Conservation (phyloP, 2,888 invertebrate species). For the Epinotia bilunana region DNA sequence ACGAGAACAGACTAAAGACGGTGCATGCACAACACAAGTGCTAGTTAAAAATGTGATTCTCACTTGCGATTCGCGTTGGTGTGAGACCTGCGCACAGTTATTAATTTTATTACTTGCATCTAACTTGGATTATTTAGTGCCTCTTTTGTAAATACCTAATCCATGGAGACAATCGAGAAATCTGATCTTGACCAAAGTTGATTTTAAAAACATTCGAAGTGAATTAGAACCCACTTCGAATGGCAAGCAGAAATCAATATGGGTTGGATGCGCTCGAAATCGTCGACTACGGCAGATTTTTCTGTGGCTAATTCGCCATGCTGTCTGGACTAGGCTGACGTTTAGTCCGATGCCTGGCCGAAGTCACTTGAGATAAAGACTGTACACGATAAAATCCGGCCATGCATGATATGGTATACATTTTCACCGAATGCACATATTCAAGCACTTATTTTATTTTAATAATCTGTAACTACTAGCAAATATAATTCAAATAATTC, state of each 20-base stretch:
- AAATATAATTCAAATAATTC: too few species aligned
- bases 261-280: not conserved
- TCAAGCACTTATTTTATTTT: too few species aligned
- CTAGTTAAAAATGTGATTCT: slow-evolving; percentile 25
- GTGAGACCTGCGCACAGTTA: slow-evolving; percentile 41
- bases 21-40: slow-evolving; percentile 43
- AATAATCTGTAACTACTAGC: too few species aligned
- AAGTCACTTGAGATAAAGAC: too few species aligned
- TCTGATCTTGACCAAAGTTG: not conserved
- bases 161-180: not conserved
- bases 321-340: not conserved
- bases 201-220: too few species aligned
- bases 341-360: not conserved
- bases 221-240: too few species aligned
- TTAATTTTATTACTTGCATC: slow-evolving; percentile 6
- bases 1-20: slow-evolving; percentile 18
- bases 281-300: slow-evolving; percentile 1
- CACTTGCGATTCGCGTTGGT: slow-evolving; percentile 44
- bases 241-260: too few species aligned
- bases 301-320: not conserved
- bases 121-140: not conserved
- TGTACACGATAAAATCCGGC: too few species aligned
- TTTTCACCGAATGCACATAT: too few species aligned
- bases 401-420: too few species aligned
- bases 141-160: not conserved